Evolutionary conservation across 2,888 invertebrate genomes (phyloP), one percentile per base, ranked within the genome.

Genomic region (Xanthia togata): DNA sequence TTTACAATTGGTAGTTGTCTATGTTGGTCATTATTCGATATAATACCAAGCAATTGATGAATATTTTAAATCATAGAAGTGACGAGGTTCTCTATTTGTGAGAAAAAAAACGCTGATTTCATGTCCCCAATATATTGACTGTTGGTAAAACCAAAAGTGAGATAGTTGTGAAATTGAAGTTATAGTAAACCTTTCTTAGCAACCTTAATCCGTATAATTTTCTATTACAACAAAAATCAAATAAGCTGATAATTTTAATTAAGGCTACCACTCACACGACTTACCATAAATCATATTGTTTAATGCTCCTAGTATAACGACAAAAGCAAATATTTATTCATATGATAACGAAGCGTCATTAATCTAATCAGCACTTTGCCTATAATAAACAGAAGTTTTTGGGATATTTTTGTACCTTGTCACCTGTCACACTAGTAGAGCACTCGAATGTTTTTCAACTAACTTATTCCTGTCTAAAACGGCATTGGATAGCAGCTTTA

Each of bases 401-500:
- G 14, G 47, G 26, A 44, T 59, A 57, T 65, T 63, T 80, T 55
- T 63, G 38, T 70, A 35, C 41, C 31, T 14, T 79, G 68, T 82
- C 50, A 26, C n/a, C 62, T 76, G 76, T 85, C 76, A 62, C 73
- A 70, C 38, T 1, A 59, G 38, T n/a, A 11, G 4, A 68, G 76
- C 38, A n/a, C 41, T 76, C 41, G 50, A 67, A 62, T 59, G 60
- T 69, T 76, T 76, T 77, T 60, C 14, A 62, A 73, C 65, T 73
- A 73, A 86, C 59, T 76, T 73, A 82, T 82, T 81, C 74, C 76
- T 79, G 63, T 69, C 64, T 65, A 63, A 79, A 80, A 73, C 41
- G 31, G 75, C 67, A 73, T 79, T 63, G 73, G 79, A 86, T 86
- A 86, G 81, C 73, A 83, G 83, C 79, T 81, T 85, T 85, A 88